Base-by-base conservation (phyloP, 2,888 invertebrate species). In the Pemphredon lugubris region DNA sequence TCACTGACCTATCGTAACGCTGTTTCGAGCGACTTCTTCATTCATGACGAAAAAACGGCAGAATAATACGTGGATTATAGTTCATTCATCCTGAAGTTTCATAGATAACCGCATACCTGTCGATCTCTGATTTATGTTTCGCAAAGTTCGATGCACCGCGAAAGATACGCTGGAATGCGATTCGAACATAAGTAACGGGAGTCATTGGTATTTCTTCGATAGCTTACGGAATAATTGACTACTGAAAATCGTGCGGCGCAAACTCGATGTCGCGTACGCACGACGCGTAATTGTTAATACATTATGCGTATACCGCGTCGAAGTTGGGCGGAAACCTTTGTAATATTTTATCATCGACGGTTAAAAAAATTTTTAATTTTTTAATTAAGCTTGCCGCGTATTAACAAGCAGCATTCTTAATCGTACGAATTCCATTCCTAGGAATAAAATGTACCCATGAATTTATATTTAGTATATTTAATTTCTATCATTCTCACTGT, bases 141-240 rank as follows among this genome's bases (percentile, higher is more conserved):
- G 30, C 16, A 32, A 30, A 30, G 30, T 48, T 48, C 30, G 30
- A 30, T 30, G 48, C 48, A 30, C 30, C n/a, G 14, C 14, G 14
- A 30, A 30, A 54, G 13, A 26, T 45, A 45, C 45, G 26, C 23
- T 5, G 45, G n/a, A n/a, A 3, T 45, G 45, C 21, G n/a, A n/a
- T 16, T 42, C 7, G 11, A 16, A 6, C 16, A 42, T 16, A 16
- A 16, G 18, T 42, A 42, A 18, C 40, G 2, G 40, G 5, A 20
- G 20, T 16, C 40, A 11, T 20, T 6, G 40, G 1, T 5, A 20
- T 18, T 42, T 16, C 5, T 2, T 42, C 18, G 16, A 16, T 16
- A 16, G 16, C 16, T 20, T 4, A 4, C n/a, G 16, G 2, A 5
- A 1, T 42, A 42, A 18, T 42, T 6, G 11, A 16, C n/a, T 6